Evolutionary conservation across 2,113 vertebrate species (phyloP).

Genomic region (Connochaetes taurinus): DNA sequence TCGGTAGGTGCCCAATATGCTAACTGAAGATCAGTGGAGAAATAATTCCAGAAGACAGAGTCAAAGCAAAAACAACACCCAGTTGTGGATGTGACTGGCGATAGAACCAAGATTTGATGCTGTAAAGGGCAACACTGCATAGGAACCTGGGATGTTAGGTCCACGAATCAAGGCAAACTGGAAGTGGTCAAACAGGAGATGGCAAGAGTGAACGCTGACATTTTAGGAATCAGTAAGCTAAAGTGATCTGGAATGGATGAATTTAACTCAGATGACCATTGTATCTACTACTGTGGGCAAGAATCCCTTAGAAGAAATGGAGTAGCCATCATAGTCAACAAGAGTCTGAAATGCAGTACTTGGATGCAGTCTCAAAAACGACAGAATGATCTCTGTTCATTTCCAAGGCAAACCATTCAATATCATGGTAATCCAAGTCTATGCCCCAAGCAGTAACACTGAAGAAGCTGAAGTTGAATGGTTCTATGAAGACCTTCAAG

Average conservation of each 20-base stretch:
- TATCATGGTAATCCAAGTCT: background rate
- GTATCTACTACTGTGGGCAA: background rate
- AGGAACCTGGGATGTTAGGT: background rate
- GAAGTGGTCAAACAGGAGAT: background rate
- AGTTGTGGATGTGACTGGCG: background rate
- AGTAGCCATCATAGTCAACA: background rate
- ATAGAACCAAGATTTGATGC: background rate
- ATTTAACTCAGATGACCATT: background rate
- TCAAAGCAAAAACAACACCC: background rate
- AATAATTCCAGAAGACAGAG: no score
- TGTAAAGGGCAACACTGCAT: background rate
- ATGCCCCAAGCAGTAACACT: rapidly evolving
- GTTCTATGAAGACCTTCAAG: background rate
- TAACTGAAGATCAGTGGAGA: no score
- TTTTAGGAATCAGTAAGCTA: background rate
- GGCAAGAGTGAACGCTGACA: background rate
- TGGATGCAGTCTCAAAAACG: background rate
- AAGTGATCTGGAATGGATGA: background rate
- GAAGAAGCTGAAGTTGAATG: background rate
- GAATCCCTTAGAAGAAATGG: background rate
- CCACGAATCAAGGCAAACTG: background rate
- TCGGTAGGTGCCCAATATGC: no score
- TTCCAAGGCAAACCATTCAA: background rate
- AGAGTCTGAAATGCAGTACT: background rate
- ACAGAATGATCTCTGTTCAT: background rate